phyloP scores from a whole-genome alignment of 2,113 vertebrate species.

The Myrmecophaga tridactyla region DNA sequence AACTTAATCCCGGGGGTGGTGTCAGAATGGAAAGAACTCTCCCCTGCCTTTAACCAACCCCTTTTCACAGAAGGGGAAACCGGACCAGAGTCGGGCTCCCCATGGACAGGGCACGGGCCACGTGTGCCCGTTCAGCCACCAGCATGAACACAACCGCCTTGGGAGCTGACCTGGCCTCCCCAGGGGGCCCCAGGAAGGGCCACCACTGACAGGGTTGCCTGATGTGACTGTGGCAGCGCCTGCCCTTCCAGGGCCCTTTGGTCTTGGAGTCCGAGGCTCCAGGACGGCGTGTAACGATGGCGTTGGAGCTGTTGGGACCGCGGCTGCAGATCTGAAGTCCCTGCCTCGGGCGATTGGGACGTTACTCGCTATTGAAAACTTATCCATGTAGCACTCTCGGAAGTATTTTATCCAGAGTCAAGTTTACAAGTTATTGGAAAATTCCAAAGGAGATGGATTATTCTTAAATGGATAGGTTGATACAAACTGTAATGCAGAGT shows the following conservation, averaged over 20 bases:
- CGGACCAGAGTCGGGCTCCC: fast-evolving
- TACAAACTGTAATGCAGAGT: too few species aligned
- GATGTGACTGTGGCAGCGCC: background rate
- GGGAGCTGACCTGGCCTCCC: background rate
- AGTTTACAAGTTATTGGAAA: background rate
- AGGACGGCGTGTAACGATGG: background rate
- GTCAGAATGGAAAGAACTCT: background rate
- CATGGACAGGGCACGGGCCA: fast-evolving
- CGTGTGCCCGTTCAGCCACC: fast-evolving
- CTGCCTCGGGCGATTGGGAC: fast-evolving
- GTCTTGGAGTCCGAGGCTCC: background rate
- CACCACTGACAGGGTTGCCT: fast-evolving
- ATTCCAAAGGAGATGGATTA: background rate
- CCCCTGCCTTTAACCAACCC: fast-evolving
- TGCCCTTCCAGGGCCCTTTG: too few species aligned
- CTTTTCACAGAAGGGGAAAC: background rate
- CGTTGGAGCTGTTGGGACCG: background rate
- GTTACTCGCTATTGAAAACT: too few species aligned
- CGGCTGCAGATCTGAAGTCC: background rate
- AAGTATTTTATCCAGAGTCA: background rate
- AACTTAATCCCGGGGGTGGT: background rate
- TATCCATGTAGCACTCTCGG: background rate
- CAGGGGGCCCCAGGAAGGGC: background rate
- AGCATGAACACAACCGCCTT: fast-evolving
- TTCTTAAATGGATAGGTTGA: background rate